Evolutionary conservation across 1,140 invertebrate genomes (phyloP).

Genomic region (Chymomyza costata): DNA sequence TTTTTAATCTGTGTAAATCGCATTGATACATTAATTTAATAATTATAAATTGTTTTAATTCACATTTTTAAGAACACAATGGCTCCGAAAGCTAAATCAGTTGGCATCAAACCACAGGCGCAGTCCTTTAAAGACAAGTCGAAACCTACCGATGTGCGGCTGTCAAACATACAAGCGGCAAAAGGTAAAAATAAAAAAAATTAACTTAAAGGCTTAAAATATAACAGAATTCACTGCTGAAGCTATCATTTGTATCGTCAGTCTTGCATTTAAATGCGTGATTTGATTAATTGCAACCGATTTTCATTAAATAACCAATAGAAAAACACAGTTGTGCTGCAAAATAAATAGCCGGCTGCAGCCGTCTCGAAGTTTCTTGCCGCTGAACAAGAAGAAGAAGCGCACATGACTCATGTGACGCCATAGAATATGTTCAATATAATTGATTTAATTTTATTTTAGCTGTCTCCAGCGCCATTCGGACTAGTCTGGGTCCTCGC

Average conservation of each 20-base stretch:
- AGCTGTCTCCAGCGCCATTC: conserved; percentile 99
- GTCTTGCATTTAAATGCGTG: conserved; percentile 6
- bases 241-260: neutral
- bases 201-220: conserved; percentile 9
- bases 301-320: conserved; percentile 14
- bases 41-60: conserved; percentile 31
- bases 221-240: neutral
- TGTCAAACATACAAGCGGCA: conserved; percentile 97
- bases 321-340: conserved; percentile 40
- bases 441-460: conserved; percentile 71
- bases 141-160: conserved; percentile 94
- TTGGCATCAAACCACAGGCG: conserved; percentile 57
- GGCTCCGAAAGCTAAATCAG: conserved; percentile 64
- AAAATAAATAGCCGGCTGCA: conserved; percentile 39
- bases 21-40: conserved; percentile 23
- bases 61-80: conserved; percentile 41
- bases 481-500: conserved; percentile 97
- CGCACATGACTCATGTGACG: conserved; percentile 65
- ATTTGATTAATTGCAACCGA: neutral
- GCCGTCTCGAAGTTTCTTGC: conserved; percentile 62
- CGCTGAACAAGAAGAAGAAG: conserved; percentile 39
- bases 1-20: conserved; percentile 62
- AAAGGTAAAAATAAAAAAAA: conserved; percentile 86
- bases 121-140: conserved; percentile 90
- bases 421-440: neutral